These are phyloP conservation scores for Toxostoma redivivum DNA, from an alignment of 2,113 vertebrate genomes.

Conservation along the genomic window DNA sequence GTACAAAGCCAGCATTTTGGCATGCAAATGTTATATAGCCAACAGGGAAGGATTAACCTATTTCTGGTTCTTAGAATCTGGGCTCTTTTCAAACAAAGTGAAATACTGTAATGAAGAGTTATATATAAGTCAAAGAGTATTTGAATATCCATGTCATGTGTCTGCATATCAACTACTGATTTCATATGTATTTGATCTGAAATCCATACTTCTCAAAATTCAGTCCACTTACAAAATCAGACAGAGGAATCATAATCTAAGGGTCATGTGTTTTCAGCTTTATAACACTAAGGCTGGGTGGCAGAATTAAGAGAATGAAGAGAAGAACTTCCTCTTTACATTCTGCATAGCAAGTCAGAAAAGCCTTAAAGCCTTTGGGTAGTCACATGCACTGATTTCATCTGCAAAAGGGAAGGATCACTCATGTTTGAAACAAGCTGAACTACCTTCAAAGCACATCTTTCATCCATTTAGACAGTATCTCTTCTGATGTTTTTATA, in stretches of 20 bases:
- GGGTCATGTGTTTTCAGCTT: background rate
- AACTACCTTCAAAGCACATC: background rate
- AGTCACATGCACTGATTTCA: background rate
- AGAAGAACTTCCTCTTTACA: background rate
- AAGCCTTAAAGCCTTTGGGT: background rate
- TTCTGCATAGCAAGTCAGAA: background rate
- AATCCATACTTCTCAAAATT: background rate
- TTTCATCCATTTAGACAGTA: background rate
- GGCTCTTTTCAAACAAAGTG: background rate
- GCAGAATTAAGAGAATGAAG: background rate
- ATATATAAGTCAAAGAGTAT: background rate
- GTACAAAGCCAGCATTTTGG: background rate
- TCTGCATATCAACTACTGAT: background rate
- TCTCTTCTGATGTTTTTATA: background rate
- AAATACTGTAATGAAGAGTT: background rate
- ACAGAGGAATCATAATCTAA: background rate
- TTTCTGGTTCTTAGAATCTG: background rate
- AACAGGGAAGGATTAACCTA: background rate
- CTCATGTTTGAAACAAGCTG: background rate
- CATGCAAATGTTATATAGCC: background rate
- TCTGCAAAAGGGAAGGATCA: background rate
- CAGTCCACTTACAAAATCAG: background rate
- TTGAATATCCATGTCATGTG: background rate
- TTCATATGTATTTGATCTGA: background rate
- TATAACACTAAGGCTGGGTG: background rate